Base-by-base conservation (phyloP, 1,140 invertebrate species). In the Hycleus cichorii region DNA sequence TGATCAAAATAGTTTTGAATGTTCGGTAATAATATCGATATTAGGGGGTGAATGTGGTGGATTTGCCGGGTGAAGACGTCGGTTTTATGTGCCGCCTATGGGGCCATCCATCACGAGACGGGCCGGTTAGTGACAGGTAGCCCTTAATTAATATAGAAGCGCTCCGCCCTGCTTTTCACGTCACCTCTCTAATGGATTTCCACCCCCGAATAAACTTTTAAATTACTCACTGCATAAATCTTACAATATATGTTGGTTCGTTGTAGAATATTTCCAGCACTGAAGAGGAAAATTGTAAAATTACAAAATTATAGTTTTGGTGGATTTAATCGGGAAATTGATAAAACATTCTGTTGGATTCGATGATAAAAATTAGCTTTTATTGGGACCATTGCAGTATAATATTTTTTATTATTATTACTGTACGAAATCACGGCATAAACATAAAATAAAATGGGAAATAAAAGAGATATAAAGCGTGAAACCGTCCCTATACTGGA, bases 91-190 rank as follows among this genome's bases (percentile, higher is more conserved):
- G 62, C 51, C 64, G 66, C 62, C 60, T 51, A 58, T 66, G 64
- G 48, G 58, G 60, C 60, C 68, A 70, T 70, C 68, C 67, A 70
- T 70, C 68, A 70, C 62, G 54, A 63, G 65, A 67, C 62, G 65
- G 64, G 63, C 58, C 62, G 61, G 63, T 62, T 67, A 62, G 64
- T 70, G 68, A 70, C 68, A 70, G 68, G 64, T 69, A 64, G 68
- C 63, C 68, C 64, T 69, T 69, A 69, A 69, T 69, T 69, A 69
- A 69, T 69, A 69, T 68, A 69, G 68, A 69, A 66, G 63, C 68
- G 68, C 66, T 65, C 64, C 68, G 59, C 68, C 68, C 65, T 64
- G 68, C 66, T 66, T 69, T 69, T 69, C 68, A 68, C 66, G 68
- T 69, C 64, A 70, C 60, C 63, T 65, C 59, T 64, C 67, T 70